These are phyloP conservation scores for Laticauda laticaudata DNA, from an alignment of 2,113 vertebrate genomes.

Conservation along the genomic window DNA sequence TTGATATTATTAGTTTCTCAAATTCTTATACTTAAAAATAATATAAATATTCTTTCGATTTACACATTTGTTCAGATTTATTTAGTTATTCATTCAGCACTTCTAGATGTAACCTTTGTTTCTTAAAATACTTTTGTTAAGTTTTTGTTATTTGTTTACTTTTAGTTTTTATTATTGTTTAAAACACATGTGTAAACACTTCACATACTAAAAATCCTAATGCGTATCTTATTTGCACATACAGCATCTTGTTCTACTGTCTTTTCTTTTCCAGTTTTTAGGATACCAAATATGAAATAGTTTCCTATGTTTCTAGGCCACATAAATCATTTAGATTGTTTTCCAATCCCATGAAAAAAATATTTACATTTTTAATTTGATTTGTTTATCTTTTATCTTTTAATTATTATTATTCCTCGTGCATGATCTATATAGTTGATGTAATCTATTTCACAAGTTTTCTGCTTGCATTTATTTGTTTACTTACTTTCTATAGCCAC, in stretches of 20 bases:
- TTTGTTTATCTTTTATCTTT: neutral
- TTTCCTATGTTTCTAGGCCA: neutral
- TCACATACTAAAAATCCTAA: too few species aligned
- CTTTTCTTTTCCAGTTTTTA: neutral
- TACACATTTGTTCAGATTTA: neutral
- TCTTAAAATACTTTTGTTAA: too few species aligned
- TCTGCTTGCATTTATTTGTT: neutral
- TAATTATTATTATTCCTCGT: neutral
- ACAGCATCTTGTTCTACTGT: neutral
- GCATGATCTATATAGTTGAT: neutral
- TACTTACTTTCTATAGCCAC: too few species aligned
- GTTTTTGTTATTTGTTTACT: too few species aligned
- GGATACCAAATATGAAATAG: too few species aligned
- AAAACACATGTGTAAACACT: neutral
- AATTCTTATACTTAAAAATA: neutral
- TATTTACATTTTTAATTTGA: neutral
- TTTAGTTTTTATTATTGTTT: too few species aligned
- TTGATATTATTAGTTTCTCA: neutral
- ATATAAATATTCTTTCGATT: neutral
- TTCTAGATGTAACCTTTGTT: too few species aligned
- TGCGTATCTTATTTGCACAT: too few species aligned
- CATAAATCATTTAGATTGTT: too few species aligned
- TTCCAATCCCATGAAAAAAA: too few species aligned
- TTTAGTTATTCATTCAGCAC: neutral
- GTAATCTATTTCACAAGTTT: neutral